Conservation (phyloP, 2,113 vertebrate genomes). For the Oostethus manadensis region DNA sequence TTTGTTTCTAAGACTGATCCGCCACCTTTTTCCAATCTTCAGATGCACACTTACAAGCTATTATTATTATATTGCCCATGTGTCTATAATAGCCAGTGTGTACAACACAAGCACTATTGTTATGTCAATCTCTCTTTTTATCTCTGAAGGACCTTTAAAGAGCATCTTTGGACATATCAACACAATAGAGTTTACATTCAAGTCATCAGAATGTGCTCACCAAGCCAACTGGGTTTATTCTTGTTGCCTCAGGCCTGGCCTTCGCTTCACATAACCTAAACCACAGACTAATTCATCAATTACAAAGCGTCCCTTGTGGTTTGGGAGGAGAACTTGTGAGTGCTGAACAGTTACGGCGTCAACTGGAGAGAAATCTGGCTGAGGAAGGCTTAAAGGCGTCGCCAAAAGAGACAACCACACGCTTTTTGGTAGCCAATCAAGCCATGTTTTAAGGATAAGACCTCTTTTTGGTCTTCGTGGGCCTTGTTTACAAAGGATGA, state of each 20-base stretch:
- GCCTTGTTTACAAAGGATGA: conserved; percentile 22
- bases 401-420: conserved; percentile 9
- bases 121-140: conserved; percentile 14
- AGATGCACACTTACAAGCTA: conserved; percentile 31
- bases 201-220: conserved; percentile 23
- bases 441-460: conserved; percentile 21
- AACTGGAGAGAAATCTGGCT: conserved; percentile 36
- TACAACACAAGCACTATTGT: neutral
- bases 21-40: conserved; percentile 34
- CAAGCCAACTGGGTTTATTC: conserved; percentile 11
- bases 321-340: conserved; percentile 44
- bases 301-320: conserved; percentile 65
- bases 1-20: conserved; percentile 22
- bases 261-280: conserved; percentile 49
- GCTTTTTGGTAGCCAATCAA: conserved; percentile 38
- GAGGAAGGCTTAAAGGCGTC: conserved; percentile 32
- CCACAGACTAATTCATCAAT: conserved; percentile 66
- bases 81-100: conserved; percentile 2
- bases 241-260: conserved; percentile 14
- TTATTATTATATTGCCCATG: conserved; percentile 21
- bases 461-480: conserved; percentile 18
- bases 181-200: conserved; percentile 12
- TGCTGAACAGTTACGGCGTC: conserved; percentile 21
- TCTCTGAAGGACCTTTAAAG: conserved; percentile 21
- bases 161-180: conserved; percentile 41